These are phyloP conservation scores for Oryzias curvinotus DNA, from an alignment of 2,113 vertebrate genomes.

Conservation along the genomic window DNA sequence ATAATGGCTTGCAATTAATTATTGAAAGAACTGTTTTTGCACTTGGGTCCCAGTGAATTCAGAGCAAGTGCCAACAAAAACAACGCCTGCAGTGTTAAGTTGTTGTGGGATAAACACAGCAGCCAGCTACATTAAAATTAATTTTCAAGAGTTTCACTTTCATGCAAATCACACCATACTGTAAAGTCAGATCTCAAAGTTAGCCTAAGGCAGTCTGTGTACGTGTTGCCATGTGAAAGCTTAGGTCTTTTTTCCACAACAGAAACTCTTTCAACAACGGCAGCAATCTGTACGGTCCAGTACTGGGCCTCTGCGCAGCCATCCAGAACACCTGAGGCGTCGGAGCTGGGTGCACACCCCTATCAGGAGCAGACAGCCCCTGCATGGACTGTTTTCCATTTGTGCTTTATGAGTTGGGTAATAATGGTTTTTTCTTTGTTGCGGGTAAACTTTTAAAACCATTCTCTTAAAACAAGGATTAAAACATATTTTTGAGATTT, in stretches of 20 bases:
- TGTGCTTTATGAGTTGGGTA: constrained; percentile 56
- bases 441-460: constrained; percentile 68
- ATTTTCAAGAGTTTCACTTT: constrained; percentile 39
- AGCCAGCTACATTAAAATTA: constrained; percentile 37
- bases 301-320: constrained; percentile 59
- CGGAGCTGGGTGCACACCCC: constrained; percentile 62
- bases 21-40: not conserved
- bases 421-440: constrained; percentile 60
- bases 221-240: constrained; percentile 37
- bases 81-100: constrained; percentile 29
- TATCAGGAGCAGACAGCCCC: constrained; percentile 66
- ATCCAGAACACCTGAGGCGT: constrained; percentile 71
- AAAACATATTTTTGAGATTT: constrained; percentile 50
- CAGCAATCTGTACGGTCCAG: constrained; percentile 70
- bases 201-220: constrained; percentile 32
- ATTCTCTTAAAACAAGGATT: constrained; percentile 53
- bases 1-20: too few species aligned
- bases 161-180: constrained; percentile 45
- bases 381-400: constrained; percentile 64
- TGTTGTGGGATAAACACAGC: constrained; percentile 46
- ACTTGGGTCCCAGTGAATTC: constrained; percentile 19
- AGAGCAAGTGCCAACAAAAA: constrained; percentile 40
- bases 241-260: constrained; percentile 54
- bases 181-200: constrained; percentile 39
- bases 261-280: constrained; percentile 69